Evolutionary conservation across 1,140 invertebrate genomes (phyloP).

Genomic region (Tachypleus tridentatus): DNA sequence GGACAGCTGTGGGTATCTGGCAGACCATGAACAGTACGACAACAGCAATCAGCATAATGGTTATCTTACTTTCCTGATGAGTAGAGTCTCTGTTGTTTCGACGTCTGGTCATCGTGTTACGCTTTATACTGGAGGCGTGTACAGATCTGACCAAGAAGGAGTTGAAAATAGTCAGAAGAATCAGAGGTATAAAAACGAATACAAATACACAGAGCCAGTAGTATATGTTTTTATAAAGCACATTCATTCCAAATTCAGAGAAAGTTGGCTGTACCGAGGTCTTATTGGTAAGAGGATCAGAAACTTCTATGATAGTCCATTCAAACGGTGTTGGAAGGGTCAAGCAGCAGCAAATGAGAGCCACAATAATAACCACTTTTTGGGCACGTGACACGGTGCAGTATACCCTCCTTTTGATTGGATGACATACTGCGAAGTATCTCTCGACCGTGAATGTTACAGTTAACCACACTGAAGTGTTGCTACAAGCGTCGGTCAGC

Average conservation of each 20-base stretch:
- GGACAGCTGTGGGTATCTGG: conserved; percentile 51
- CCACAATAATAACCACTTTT: conserved; percentile 46
- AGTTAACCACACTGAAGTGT: conserved; percentile 60
- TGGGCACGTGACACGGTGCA: conserved; percentile 46
- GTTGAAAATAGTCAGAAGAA: conserved; percentile 57
- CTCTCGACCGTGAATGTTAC: conserved; percentile 64
- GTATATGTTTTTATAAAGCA: conserved; percentile 47
- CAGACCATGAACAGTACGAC: conserved; percentile 60
- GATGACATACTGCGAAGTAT: conserved; percentile 62
- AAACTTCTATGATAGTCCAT: conserved; percentile 32
- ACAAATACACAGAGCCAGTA: conserved; percentile 50
- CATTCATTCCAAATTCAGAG: conserved; percentile 37
- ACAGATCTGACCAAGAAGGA: conserved; percentile 54
- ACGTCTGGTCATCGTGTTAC: conserved; percentile 41
- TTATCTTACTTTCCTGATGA: conserved; percentile 55
- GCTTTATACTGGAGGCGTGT: conserved; percentile 40
- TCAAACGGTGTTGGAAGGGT: conserved; percentile 53
- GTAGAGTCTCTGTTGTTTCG: conserved; percentile 25
- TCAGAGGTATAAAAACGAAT: conserved; percentile 53
- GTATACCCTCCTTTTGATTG: conserved; percentile 54
- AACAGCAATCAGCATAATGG: conserved; percentile 58
- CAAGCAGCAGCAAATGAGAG: conserved; percentile 48
- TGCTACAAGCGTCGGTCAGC: conserved; percentile 50
- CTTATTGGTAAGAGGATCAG: conserved; percentile 23
- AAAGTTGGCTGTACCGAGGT: conserved; percentile 7